Evolutionary conservation across 2,888 invertebrate species (phyloP).

Genomic region (Limnephilus marmoratus): DNA sequence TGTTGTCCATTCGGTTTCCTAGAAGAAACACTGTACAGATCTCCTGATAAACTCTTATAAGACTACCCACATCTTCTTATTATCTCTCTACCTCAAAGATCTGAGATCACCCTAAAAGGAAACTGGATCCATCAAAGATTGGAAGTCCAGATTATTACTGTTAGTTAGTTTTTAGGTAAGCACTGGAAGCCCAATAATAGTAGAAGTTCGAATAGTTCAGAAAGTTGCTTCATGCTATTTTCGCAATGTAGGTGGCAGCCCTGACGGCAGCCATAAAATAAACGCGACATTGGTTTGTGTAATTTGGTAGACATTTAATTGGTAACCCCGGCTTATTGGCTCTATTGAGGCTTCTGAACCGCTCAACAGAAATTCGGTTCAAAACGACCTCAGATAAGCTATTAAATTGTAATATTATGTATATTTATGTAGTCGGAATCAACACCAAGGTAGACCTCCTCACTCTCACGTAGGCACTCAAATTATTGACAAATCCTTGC

Average conservation of each 20-base stretch:
- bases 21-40: too few species aligned
- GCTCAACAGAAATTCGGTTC: not conserved
- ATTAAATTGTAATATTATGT: not conserved
- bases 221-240: not conserved
- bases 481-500: not conserved
- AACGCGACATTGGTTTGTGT: slow-evolving; percentile 30
- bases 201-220: too few species aligned
- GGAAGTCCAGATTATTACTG: too few species aligned
- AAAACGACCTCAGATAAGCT: not conserved
- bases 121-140: too few species aligned
- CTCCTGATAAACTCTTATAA: too few species aligned
- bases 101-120: too few species aligned
- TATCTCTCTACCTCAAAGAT: too few species aligned
- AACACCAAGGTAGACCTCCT: not conserved
- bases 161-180: too few species aligned
- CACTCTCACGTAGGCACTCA: not conserved
- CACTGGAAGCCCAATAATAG: too few species aligned
- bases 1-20: too few species aligned
- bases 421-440: not conserved
- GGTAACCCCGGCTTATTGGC: slow-evolving; percentile 48
- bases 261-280: slow-evolving; percentile 37
- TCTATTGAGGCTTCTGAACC: slow-evolving; percentile 33
- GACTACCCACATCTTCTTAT: too few species aligned
- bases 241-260: slow-evolving; percentile 26
- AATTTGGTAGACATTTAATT: slow-evolving; percentile 45